These are phyloP conservation scores for Lasioglossum leucozonium DNA, from an alignment of 2,888 invertebrate species.

Conservation along the genomic window DNA sequence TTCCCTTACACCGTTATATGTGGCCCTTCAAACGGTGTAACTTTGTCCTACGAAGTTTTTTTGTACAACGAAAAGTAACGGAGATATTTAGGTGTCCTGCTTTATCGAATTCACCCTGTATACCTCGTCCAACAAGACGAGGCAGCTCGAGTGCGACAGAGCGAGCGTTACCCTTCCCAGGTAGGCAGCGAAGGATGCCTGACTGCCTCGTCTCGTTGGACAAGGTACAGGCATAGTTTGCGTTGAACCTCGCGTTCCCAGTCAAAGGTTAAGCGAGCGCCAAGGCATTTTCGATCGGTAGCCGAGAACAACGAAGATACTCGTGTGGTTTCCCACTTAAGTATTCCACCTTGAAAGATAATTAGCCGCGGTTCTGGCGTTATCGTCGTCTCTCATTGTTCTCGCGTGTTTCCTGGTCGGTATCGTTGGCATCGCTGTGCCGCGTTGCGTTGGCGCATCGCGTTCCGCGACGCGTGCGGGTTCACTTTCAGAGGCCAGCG, in stretches of 20 bases:
- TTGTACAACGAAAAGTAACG: no score
- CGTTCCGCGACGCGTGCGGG: conserved; percentile 18
- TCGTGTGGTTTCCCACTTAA: neutral
- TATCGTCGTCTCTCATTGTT: conserved; percentile 4
- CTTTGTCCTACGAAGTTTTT: no score
- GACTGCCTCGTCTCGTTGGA: no score
- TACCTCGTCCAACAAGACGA: no score
- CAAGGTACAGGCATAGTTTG: no score
- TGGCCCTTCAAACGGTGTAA: no score
- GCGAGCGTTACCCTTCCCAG: no score
- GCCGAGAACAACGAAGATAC: neutral
- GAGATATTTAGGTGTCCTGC: no score
- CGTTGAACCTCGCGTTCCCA: neutral
- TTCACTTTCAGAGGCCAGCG: conserved; percentile 35
- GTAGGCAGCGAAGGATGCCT: no score
- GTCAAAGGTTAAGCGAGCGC: neutral
- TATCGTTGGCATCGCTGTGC: neutral
- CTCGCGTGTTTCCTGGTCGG: conserved; percentile 10
- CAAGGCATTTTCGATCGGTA: neutral
- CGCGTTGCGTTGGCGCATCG: neutral
- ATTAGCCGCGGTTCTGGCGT: conserved; percentile 1
- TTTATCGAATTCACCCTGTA: no score
- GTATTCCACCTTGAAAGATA: neutral
- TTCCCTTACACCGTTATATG: no score
- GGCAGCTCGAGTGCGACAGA: no score